These are phyloP conservation scores for Chamaetylas fuelleborni DNA, from an alignment of 2,113 vertebrate species.

Conservation along the genomic window DNA sequence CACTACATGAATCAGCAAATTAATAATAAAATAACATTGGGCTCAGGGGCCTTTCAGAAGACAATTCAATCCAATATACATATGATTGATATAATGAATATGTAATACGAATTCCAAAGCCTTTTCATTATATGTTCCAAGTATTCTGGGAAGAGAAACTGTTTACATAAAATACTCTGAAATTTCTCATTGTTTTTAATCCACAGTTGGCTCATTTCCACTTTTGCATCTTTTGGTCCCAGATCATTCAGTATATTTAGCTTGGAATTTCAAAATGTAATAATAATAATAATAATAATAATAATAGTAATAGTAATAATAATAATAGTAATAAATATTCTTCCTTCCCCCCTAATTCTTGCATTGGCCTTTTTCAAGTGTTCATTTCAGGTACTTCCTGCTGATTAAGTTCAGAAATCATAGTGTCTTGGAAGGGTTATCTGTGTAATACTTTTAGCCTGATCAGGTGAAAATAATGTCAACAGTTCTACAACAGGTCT, in stretches of 20 bases:
- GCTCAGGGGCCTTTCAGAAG: background rate
- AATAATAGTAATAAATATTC: background rate
- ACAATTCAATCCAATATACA: background rate
- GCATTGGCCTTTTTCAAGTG: background rate
- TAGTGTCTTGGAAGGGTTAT: background rate
- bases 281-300: too few species aligned
- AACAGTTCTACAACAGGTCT: background rate
- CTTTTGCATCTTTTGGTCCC: background rate
- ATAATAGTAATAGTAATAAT: too few species aligned
- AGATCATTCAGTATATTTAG: background rate
- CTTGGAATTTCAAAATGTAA: background rate
- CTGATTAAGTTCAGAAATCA: background rate
- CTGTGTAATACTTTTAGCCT: background rate
- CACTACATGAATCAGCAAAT: background rate
- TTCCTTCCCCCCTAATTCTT: background rate
- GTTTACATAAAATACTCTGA: background rate
- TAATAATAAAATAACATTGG: constrained; percentile 6
- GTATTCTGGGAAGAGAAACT: background rate
- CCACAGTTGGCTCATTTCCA: background rate
- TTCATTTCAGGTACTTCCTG: background rate
- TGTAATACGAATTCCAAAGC: background rate
- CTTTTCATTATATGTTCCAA: background rate
- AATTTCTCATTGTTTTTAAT: background rate
- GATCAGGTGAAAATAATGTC: background rate
- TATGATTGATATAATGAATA: background rate